Evolutionary conservation across 2,888 invertebrate species (phyloP).

Genomic region (Caenorhabditis sp.): DNA sequence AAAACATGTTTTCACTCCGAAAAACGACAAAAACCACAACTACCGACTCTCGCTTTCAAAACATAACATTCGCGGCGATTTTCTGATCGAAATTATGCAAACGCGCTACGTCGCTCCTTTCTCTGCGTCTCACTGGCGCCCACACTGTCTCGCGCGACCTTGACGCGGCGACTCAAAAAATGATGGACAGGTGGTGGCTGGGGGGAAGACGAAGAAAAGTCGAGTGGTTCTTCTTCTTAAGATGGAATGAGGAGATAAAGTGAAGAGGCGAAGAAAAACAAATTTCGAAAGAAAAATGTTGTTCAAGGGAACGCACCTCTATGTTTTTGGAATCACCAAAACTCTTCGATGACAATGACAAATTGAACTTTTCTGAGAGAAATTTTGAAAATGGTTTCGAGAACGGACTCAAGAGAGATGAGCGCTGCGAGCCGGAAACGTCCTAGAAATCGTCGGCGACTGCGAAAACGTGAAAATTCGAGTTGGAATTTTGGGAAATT

Average conservation of each 20-base stretch:
- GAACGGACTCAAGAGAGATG: neutral
- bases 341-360: constrained; percentile 8
- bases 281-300: constrained; percentile 23
- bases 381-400: neutral
- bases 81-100: neutral
- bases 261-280: neutral
- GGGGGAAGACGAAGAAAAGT: neutral
- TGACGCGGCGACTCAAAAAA: constrained; percentile 41
- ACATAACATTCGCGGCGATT: constrained; percentile 44
- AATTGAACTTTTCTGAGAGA: neutral
- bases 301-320: neutral
- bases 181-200: constrained; percentile 19
- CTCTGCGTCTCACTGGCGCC: constrained; percentile 48
- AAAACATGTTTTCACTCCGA: neutral
- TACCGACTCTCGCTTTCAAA: constrained; percentile 30
- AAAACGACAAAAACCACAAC: neutral
- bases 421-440: neutral
- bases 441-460: neutral
- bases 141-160: constrained; percentile 28
- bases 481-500: neutral
- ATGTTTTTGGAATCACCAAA: neutral
- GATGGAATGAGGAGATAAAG: constrained; percentile 4
- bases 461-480: neutral
- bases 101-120: constrained; percentile 16
- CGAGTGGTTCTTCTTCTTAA: constrained; percentile 1